These are phyloP conservation scores for Anomalospiza imberbis DNA, from an alignment of 2,797 vertebrate species.

Conservation along the genomic window DNA sequence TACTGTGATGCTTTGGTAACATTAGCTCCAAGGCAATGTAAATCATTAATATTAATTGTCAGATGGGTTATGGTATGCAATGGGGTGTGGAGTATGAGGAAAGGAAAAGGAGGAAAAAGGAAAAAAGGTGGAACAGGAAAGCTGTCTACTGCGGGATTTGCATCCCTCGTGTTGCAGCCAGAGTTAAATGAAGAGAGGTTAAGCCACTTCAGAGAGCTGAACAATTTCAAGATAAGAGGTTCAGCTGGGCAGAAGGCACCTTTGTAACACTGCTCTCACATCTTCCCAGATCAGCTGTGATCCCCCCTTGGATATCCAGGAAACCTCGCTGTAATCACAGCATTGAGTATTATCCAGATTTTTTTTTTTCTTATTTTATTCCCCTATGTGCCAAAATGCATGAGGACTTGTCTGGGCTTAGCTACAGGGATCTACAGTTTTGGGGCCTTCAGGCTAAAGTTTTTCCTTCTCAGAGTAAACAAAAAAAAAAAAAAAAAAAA, in stretches of 20 bases:
- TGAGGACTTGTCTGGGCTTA: constrained; percentile 32
- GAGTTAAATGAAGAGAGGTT: neutral
- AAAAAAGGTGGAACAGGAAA: neutral
- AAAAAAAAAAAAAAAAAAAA: constrained; percentile 48
- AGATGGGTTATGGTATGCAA: neutral
- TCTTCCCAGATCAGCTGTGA: neutral
- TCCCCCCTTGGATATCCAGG: neutral
- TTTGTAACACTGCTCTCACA: neutral
- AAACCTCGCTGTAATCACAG: neutral
- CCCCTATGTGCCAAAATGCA: constrained; percentile 16
- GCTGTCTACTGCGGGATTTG: neutral
- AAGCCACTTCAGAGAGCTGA: neutral
- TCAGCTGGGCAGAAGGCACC: neutral
- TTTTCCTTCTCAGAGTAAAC: constrained; percentile 45
- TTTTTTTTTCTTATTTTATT: neutral
- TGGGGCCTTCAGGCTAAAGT: constrained; percentile 41
- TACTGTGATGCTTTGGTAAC: neutral
- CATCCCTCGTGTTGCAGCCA: neutral
- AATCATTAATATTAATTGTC: neutral
- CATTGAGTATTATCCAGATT: neutral
- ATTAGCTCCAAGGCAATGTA: neutral
- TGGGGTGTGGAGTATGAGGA: neutral
- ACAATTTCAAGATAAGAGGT: neutral
- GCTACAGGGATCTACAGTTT: constrained; percentile 51
- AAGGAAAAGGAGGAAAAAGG: neutral